These are phyloP conservation scores for Cotesia vestalis DNA, from an alignment of 1,140 invertebrate species.

Conservation along the genomic window DNA sequence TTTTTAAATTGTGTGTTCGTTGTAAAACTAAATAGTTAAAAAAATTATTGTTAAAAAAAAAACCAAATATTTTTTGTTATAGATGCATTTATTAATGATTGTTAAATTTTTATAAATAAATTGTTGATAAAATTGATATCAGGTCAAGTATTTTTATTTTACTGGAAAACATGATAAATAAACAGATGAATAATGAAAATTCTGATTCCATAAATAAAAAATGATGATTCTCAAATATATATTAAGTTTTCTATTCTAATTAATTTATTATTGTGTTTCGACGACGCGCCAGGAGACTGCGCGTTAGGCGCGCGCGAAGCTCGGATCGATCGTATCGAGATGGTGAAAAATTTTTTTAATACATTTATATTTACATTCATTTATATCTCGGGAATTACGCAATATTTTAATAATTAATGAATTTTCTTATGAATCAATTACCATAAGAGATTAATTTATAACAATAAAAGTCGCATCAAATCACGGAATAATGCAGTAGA, in stretches of 20 bases:
- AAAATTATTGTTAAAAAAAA: too few relatives aligned
- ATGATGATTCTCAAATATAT: constrained; percentile 15
- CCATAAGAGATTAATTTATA: background rate
- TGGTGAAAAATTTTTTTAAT: constrained; percentile 37
- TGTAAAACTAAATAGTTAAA: too few relatives aligned
- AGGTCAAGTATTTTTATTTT: too few relatives aligned
- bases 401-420: constrained; percentile 28
- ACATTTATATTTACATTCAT: constrained; percentile 33
- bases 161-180: too few relatives aligned
- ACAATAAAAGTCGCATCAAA: constrained; percentile 20
- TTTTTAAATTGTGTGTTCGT: too few relatives aligned
- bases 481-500: constrained; percentile 21
- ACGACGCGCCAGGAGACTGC: constrained; percentile 17
- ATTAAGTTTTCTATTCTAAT: constrained; percentile 14
- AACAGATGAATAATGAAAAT: too few relatives aligned
- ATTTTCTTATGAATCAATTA: background rate
- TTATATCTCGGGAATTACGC: background rate
- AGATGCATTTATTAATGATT: too few relatives aligned
- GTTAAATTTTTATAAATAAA: too few relatives aligned
- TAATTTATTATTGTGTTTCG: constrained; percentile 17
- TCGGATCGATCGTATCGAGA: constrained; percentile 41
- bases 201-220: background rate
- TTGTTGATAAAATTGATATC: too few relatives aligned
- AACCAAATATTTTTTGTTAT: too few relatives aligned
- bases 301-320: constrained; percentile 36